Base-by-base conservation (phyloP, 37 sponge, comb jelly and placozoan species). In the Lycopodina hypogea region DNA sequence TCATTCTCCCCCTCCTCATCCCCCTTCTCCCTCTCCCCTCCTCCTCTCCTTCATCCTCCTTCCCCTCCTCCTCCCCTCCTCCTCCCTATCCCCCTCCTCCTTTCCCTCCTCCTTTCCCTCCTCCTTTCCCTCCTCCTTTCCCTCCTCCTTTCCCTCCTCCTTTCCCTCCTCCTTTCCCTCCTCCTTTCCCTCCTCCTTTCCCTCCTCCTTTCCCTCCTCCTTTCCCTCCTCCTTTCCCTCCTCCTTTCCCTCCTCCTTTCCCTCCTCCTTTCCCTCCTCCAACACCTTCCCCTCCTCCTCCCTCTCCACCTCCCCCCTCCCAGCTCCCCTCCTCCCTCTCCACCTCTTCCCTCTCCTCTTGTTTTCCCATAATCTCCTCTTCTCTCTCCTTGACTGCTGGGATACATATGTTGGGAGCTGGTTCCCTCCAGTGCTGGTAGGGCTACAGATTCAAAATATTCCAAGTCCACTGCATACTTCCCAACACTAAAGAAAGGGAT, bases 391-490 rank as follows among this genome's bases (percentile, higher is more conserved):
- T 9, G 8, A 45, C 48, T 45, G 4, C 48, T 9, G 8, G 8
- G 8, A 12, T 12, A 45, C 48, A 45, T 45, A 9, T 45, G 4
- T 9, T 45, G 48, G 4, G 48, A 45, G 48, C 4, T 4, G 9
- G 48, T 45, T 9, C 48, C 9, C 9, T 4, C 34, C 40, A 88
- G 51, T 2, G 78, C 45, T 55, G 79, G 89, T 1, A 78, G 74
- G 4, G 83, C 77, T 35, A 77, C 12, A 22, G 50, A 14, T 42
- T 88, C 89, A 83, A 88, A 88, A 22, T 79, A 83, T 29, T 41
- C 60, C 39, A 88, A 8, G 56, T 75, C 58, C 8, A 88, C 84
- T 24, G 17, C 48, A 68, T 88, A 88, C 40, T 74, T 83, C 17
- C 84, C 89, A 22, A 83, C 84, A 58, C 15, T 63, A 24, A 45